Conservation (phyloP, 2,113 vertebrate species). For the Cinclus cinclus region DNA sequence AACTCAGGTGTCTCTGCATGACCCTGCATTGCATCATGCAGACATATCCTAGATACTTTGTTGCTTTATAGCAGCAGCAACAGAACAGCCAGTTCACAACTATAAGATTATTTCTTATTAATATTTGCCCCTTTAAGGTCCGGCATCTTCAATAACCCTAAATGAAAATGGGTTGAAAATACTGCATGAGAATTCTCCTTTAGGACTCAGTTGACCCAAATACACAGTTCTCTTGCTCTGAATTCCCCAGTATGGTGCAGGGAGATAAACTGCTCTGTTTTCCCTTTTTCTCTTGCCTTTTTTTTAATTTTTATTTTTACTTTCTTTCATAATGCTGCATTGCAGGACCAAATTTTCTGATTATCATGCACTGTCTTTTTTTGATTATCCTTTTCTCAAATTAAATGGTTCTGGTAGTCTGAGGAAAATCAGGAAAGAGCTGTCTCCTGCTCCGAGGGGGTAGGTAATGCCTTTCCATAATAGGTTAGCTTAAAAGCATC, state of each 20-base stretch:
- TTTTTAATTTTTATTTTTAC: background rate
- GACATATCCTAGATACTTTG: background rate
- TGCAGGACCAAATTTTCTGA: constrained; percentile 60
- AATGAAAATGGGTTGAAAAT: constrained; percentile 52
- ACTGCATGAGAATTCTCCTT: constrained; percentile 56
- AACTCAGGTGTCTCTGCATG: background rate
- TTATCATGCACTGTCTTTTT: constrained; percentile 51
- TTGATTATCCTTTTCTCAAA: constrained; percentile 8
- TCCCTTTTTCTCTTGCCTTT: background rate
- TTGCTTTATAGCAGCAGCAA: background rate
- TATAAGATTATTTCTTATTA: background rate
- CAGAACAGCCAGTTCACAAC: background rate
- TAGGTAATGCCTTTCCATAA: background rate
- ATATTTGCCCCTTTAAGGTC: constrained; percentile 22
- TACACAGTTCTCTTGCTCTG: constrained; percentile 55
- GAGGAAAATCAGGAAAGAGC: background rate
- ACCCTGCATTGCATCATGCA: background rate
- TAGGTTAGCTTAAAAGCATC: background rate
- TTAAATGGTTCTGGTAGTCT: background rate
- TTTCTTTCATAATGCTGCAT: constrained; percentile 39
- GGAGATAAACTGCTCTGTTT: constrained; percentile 31
- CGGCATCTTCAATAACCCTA: constrained; percentile 1
- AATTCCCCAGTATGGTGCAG: constrained; percentile 25
- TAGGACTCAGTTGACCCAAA: constrained; percentile 70
- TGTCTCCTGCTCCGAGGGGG: background rate